Conservation (phyloP, 2,888 invertebrate species). For the Leucophora obtusa region DNA sequence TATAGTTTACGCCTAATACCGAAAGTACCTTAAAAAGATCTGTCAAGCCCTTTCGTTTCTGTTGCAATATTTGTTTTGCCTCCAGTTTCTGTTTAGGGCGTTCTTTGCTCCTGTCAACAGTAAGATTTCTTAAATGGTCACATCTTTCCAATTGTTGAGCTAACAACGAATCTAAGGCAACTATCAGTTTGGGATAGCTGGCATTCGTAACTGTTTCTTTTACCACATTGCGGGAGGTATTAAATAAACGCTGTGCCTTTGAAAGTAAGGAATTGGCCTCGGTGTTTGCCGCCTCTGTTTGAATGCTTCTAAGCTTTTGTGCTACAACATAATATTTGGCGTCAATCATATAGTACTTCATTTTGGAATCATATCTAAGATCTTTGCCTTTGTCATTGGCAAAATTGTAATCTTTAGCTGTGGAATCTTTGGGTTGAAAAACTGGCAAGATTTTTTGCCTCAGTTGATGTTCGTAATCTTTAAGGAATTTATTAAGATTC, state of each 20-base stretch:
- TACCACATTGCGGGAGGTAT: slow-evolving; percentile 83
- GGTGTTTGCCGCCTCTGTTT: background rate
- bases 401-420: slow-evolving; percentile 73
- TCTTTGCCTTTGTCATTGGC: slow-evolving; percentile 74
- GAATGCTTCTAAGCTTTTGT: slow-evolving; percentile 60
- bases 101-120: slow-evolving; percentile 78
- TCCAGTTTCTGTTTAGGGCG: slow-evolving; percentile 88
- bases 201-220: slow-evolving; percentile 82
- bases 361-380: slow-evolving; percentile 74
- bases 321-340: slow-evolving; percentile 75
- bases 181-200: slow-evolving; percentile 82
- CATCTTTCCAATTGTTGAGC: slow-evolving; percentile 84
- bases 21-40: slow-evolving; percentile 90
- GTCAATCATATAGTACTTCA: slow-evolving; percentile 73
- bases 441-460: slow-evolving; percentile 76
- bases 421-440: slow-evolving; percentile 77
- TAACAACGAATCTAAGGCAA: slow-evolving; percentile 84
- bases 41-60: slow-evolving; percentile 90
- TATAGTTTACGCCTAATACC: slow-evolving; percentile 88
- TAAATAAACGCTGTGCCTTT: slow-evolving; percentile 79
- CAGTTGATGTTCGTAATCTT: slow-evolving; percentile 86
- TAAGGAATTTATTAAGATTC: slow-evolving; percentile 90
- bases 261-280: slow-evolving; percentile 66
- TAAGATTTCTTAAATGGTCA: slow-evolving; percentile 81
- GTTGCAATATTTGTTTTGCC: slow-evolving; percentile 89